phyloP scores from a whole-genome alignment of 2,113 vertebrate genomes.

The Coptodon rendalli region DNA sequence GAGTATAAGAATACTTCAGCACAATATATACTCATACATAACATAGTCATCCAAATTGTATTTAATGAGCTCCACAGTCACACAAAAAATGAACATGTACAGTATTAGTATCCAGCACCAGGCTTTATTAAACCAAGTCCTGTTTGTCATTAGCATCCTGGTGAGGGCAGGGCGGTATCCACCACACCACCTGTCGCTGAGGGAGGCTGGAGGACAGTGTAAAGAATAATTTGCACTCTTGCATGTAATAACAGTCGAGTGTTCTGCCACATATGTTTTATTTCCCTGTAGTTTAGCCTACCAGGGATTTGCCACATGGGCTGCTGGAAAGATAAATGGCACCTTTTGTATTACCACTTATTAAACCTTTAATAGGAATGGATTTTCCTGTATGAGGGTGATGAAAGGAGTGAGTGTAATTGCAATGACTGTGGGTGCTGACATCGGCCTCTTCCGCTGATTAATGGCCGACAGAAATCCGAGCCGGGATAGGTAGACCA shows the following conservation, averaged over 20 bases:
- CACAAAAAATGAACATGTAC: fast-evolving
- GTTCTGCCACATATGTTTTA: neutral
- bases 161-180: neutral
- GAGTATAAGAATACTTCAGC: neutral
- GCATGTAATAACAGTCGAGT: neutral
- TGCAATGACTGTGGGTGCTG: neutral
- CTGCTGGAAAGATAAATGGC: neutral
- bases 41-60: neutral
- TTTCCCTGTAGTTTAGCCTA: neutral
- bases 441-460: neutral
- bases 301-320: neutral
- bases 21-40: neutral
- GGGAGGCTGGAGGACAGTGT: neutral
- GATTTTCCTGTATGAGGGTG: neutral
- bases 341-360: neutral
- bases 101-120: neutral
- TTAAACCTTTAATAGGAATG: slow-evolving; percentile 3
- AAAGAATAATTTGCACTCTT: neutral
- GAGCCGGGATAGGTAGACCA: neutral
- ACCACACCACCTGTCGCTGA: neutral
- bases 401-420: neutral
- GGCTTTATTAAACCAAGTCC: neutral
- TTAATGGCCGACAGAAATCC: neutral
- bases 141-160: neutral
- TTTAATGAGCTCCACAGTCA: neutral